phyloP scores from a whole-genome alignment of 2,113 vertebrate species.

The Pollimyrus isidori region DNA sequence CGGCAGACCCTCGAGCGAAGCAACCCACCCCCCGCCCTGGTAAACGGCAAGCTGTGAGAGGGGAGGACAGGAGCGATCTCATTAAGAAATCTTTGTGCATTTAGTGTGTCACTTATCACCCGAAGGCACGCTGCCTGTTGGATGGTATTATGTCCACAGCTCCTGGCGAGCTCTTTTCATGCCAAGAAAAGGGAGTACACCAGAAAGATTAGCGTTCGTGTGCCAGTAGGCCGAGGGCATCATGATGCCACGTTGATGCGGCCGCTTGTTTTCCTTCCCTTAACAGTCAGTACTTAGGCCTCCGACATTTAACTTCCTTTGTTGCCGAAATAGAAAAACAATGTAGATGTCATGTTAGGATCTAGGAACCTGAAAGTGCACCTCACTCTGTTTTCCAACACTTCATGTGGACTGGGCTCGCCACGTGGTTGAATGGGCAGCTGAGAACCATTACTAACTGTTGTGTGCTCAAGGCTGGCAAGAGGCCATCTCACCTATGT shows the following conservation, averaged over 20 bases:
- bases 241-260: too few relatives aligned
- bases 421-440: not conserved
- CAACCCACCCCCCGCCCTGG: not conserved
- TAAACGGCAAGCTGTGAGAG: not conserved
- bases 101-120: slow-evolving; percentile 11
- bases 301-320: not conserved
- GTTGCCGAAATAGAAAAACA: not conserved
- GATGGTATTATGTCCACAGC: not conserved
- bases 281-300: not conserved
- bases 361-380: not conserved
- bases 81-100: slow-evolving; percentile 5
- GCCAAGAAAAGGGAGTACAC: too few relatives aligned
- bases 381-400: not conserved
- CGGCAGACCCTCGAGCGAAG: not conserved
- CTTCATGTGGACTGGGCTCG: not conserved
- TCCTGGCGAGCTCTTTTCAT: not conserved
- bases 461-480: not conserved
- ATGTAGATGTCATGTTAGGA: not conserved
- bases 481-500: not conserved
- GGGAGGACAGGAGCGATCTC: not conserved
- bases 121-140: not conserved
- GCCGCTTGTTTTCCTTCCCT: not conserved
- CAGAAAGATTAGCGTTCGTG: not conserved
- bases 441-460: not conserved
- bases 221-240: not conserved